phyloP scores from a whole-genome alignment of 2,113 vertebrate species.

The Syngnathus typhle region DNA sequence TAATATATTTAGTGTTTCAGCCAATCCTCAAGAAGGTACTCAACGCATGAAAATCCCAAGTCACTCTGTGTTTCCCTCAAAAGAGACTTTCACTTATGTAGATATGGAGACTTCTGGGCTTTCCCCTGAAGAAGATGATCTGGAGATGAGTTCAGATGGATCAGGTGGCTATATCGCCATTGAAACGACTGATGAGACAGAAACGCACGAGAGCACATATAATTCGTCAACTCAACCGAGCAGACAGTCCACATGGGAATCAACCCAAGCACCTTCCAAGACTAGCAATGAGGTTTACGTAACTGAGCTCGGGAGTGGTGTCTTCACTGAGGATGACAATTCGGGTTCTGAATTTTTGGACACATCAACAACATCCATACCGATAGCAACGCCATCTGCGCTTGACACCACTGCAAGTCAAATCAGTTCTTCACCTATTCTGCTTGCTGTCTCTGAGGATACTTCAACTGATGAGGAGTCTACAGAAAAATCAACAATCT shows the following conservation, averaged over 20 bases:
- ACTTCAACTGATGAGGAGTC: background rate
- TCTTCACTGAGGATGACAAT: slow-evolving; percentile 22
- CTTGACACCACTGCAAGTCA: slow-evolving; percentile 8
- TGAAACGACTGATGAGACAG: slow-evolving; percentile 53
- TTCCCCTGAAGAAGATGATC: slow-evolving; percentile 27
- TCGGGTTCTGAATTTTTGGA: slow-evolving; percentile 18
- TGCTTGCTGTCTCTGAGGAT: slow-evolving; percentile 10
- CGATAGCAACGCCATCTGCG: slow-evolving; percentile 4
- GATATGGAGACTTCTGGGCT: slow-evolving; percentile 43
- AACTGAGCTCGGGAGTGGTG: slow-evolving; percentile 26
- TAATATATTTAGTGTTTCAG: slow-evolving; percentile 10
- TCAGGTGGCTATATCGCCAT: slow-evolving; percentile 19
- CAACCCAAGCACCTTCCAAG: slow-evolving; percentile 27
- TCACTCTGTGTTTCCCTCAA: slow-evolving; percentile 16
- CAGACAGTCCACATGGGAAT: slow-evolving; percentile 4
- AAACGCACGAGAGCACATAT: slow-evolving; percentile 33
- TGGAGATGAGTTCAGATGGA: slow-evolving; percentile 36
- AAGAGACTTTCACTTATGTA: slow-evolving; percentile 20
- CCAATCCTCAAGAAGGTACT: slow-evolving; percentile 5
- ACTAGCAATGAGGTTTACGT: slow-evolving; percentile 19
- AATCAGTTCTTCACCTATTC: background rate
- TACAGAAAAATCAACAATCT: background rate
- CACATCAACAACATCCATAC: slow-evolving; percentile 10
- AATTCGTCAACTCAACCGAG: slow-evolving; percentile 4
- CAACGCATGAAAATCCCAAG: slow-evolving; percentile 18